A percentile compares a stretch with the other conserved stretches of the same genome.
These are phyloP conservation scores for Pocillopora grandis DNA, from an alignment of 92 coral and sea anemone species.

Conservation along the genomic window DNA sequence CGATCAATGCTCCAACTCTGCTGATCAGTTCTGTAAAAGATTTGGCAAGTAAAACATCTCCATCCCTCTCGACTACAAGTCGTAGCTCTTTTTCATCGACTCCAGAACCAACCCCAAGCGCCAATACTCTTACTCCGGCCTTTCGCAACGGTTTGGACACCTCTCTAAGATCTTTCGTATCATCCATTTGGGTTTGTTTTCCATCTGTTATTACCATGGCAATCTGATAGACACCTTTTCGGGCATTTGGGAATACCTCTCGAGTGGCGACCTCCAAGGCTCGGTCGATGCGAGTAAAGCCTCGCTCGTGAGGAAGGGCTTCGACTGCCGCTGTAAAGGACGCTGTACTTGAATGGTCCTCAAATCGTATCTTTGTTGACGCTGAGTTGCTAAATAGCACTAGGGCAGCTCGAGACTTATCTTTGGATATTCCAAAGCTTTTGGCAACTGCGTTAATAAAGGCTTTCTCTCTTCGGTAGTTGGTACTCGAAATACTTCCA, in stretches of 20 bases:
- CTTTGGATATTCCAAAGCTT: conserved; percentile 51
- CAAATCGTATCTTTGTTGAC: conserved; percentile 55
- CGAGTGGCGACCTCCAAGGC: conserved; percentile 57
- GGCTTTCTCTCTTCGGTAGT: conserved; percentile 57
- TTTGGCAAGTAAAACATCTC: conserved; percentile 41
- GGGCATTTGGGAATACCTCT: conserved; percentile 65
- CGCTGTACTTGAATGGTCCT: conserved; percentile 23
- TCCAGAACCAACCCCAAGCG: conserved; percentile 63
- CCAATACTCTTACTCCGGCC: conserved; percentile 65
- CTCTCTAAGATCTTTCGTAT: conserved; percentile 43
- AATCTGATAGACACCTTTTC: conserved; percentile 65
- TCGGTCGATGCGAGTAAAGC: conserved; percentile 64
- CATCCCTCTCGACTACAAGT: conserved; percentile 54
- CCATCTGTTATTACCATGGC: conserved; percentile 79
- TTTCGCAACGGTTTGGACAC: conserved; percentile 45
- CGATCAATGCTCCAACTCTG: conserved; percentile 20
- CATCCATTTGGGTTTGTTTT: conserved; percentile 41
- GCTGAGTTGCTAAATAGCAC: conserved; percentile 72
- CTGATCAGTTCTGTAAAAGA: conserved; percentile 41
- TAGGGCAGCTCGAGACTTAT: conserved; percentile 61
- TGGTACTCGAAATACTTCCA: conserved; percentile 49
- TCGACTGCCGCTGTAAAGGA: conserved; percentile 65
- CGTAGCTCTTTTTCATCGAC: conserved; percentile 61
- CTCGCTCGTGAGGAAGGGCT: conserved; percentile 60
- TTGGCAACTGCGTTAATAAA: conserved; percentile 65